Percentiles rank a stretch among this genome's conserved stretches.
These are phyloP conservation scores for Crambe crambe DNA, from an alignment of 37 sponge, comb jelly and placozoan genomes.

Conservation along the genomic window DNA sequence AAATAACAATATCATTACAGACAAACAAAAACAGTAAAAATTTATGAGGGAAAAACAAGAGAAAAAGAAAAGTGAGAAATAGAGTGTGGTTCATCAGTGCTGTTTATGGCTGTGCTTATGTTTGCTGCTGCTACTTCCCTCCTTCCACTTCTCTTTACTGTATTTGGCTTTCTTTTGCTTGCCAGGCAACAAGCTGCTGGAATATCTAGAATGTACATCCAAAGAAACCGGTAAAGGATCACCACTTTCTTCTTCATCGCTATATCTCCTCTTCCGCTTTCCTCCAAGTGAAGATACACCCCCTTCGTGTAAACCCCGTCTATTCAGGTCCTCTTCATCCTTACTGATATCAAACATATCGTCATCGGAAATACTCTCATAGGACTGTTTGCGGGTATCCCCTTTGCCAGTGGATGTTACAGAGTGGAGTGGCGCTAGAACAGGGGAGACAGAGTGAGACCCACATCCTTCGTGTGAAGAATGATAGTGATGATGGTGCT, in stretches of 20 bases:
- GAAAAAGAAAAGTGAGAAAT: not conserved
- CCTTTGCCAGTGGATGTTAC: not conserved
- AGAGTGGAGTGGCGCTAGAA: not conserved
- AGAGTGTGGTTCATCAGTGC: too few species aligned
- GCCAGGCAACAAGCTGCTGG: not conserved
- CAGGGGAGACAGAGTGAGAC: not conserved
- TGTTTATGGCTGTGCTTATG: slow-evolving; percentile 9
- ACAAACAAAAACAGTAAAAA: too few species aligned
- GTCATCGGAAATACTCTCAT: slow-evolving; percentile 44
- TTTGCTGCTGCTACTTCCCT: too few species aligned
- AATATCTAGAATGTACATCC: too few species aligned
- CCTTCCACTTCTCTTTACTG: not conserved
- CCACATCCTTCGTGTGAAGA: not conserved
- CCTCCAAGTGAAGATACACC: not conserved
- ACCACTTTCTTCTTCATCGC: not conserved
- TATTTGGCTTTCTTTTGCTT: slow-evolving; percentile 7
- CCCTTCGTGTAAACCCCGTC: not conserved
- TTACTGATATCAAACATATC: not conserved
- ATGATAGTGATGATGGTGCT: not conserved
- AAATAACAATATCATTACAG: too few species aligned
- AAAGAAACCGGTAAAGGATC: not conserved
- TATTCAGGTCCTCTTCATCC: not conserved
- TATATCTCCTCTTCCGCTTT: not conserved
- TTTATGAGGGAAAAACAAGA: not conserved
- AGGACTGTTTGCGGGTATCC: slow-evolving; percentile 1